Percentiles rank a stretch among this genome's conserved stretches.
Evolutionary conservation across 2,888 invertebrate genomes (phyloP).

Genomic region (Drosophila percnosoma): DNA sequence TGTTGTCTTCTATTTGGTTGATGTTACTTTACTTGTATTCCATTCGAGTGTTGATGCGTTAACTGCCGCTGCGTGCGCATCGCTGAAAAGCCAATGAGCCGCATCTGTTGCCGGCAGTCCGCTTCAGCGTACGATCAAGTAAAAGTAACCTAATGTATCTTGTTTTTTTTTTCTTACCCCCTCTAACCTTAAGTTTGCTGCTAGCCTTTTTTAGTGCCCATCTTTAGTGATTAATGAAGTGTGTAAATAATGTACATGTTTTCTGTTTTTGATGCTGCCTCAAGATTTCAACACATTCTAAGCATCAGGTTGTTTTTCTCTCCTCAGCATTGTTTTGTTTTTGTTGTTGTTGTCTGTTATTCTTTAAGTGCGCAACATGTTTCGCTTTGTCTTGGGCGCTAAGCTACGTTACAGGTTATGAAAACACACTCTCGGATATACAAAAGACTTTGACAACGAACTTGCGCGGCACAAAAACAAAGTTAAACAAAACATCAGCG

Average conservation of each 20-base stretch:
- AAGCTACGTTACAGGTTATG: slow-evolving; percentile 50
- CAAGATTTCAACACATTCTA: slow-evolving; percentile 76
- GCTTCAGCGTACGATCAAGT: slow-evolving; percentile 47
- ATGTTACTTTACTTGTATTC: slow-evolving; percentile 42
- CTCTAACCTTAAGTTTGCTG: slow-evolving; percentile 45
- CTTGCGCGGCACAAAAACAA: slow-evolving; percentile 53
- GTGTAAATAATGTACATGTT: slow-evolving; percentile 78
- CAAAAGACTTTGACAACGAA: slow-evolving; percentile 79
- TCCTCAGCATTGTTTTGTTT: slow-evolving; percentile 32
- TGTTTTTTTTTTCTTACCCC: slow-evolving; percentile 19
- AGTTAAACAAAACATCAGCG: slow-evolving; percentile 43
- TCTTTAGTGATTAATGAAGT: slow-evolving; percentile 79
- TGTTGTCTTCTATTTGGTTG: slow-evolving; percentile 43
- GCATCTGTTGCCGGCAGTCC: slow-evolving; percentile 49
- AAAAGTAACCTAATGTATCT: slow-evolving; percentile 71
- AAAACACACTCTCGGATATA: slow-evolving; percentile 41
- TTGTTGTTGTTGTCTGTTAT: slow-evolving; percentile 37
- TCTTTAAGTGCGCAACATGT: slow-evolving; percentile 50
- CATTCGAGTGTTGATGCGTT: slow-evolving; percentile 78
- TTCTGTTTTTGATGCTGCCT: slow-evolving; percentile 52
- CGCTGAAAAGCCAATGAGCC: slow-evolving; percentile 79
- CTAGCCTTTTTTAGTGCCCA: slow-evolving; percentile 55
- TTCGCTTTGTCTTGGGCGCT: slow-evolving; percentile 42
- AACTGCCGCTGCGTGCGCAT: slow-evolving; percentile 78
- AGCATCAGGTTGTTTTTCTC: slow-evolving; percentile 30